Evolutionary conservation across 2,113 vertebrate genomes (phyloP).

Genomic region (Caretta caretta): DNA sequence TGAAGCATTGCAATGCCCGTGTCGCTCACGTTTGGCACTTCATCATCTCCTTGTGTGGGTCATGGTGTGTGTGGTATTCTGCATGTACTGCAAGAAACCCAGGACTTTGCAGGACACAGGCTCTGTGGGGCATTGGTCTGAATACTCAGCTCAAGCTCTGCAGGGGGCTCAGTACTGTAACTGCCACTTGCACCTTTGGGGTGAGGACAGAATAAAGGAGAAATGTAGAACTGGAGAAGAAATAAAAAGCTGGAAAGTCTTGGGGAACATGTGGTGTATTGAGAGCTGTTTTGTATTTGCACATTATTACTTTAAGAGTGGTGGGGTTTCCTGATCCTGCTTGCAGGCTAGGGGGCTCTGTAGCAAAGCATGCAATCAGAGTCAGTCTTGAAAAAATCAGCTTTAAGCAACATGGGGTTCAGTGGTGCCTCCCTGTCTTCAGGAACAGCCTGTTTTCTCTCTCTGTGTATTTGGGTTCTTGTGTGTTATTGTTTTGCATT

Average conservation of each 20-base stretch:
- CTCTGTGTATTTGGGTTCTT: too few relatives aligned
- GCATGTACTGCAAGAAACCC: neutral
- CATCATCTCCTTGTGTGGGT: neutral
- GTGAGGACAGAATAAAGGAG: neutral
- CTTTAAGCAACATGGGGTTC: neutral
- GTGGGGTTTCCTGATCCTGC: neutral
- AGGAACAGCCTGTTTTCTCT: neutral
- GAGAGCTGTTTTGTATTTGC: neutral
- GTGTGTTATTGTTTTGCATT: neutral
- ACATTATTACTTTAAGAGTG: neutral
- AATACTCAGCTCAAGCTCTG: neutral
- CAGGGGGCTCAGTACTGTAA: neutral
- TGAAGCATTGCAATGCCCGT: slow-evolving; percentile 63
- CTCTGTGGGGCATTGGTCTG: neutral
- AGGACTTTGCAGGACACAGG: neutral
- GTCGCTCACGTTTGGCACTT: slow-evolving; percentile 28
- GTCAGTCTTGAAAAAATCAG: neutral
- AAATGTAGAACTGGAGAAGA: neutral
- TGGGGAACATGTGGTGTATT: neutral
- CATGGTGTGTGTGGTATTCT: accelerated
- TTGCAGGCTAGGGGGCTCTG: neutral
- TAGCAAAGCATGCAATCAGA: neutral
- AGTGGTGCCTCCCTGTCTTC: neutral
- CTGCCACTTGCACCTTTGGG: neutral
- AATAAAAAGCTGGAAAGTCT: neutral